Evolutionary conservation across 2,113 vertebrate genomes (phyloP).

Genomic region (Pseudopipra pipra): DNA sequence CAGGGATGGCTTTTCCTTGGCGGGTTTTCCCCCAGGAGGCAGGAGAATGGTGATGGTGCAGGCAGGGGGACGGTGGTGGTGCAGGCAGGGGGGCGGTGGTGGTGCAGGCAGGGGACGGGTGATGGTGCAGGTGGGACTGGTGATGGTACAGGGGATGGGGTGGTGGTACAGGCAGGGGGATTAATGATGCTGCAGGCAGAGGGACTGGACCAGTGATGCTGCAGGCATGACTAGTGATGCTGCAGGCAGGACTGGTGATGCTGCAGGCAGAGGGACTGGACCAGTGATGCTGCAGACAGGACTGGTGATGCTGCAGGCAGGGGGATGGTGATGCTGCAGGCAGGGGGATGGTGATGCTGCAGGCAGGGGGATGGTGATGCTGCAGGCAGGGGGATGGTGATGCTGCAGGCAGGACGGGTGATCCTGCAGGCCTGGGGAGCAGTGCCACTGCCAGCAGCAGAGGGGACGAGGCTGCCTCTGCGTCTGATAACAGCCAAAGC

Average conservation of each 20-base stretch:
- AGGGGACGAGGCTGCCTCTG: rapidly evolving
- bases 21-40: not conserved
- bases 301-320: not conserved
- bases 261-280: too few relatives aligned
- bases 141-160: not conserved
- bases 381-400: not conserved
- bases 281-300: not conserved
- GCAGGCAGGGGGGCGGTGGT: too few relatives aligned
- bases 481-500: rapidly evolving
- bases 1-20: not conserved
- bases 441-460: not conserved
- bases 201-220: too few relatives aligned
- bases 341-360: not conserved
- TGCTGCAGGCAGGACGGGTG: not conserved
- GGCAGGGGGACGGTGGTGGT: not conserved
- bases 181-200: too few relatives aligned
- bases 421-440: not conserved
- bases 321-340: not conserved
- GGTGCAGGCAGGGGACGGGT: too few relatives aligned
- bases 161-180: too few relatives aligned
- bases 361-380: rapidly evolving
- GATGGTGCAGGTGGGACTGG: too few relatives aligned
- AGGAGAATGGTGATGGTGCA: rapidly evolving
- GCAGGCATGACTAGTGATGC: too few relatives aligned
- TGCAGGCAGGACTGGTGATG: too few relatives aligned